A percentile compares a stretch with the other conserved stretches of the same genome.
Conservation (phyloP, 2,113 vertebrate species). For the Lophochroa leadbeateri region DNA sequence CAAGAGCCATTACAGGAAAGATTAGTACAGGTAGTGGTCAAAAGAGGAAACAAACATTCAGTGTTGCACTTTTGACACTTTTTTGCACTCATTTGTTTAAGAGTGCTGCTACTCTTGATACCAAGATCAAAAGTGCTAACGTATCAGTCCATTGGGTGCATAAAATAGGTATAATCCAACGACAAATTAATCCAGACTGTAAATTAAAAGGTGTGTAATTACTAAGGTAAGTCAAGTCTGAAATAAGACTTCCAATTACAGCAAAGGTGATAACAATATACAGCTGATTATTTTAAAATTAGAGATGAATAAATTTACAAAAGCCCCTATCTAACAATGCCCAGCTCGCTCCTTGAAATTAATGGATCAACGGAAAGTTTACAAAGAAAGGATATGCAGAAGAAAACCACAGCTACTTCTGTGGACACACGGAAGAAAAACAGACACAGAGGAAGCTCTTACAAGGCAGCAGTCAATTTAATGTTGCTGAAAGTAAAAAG, state of each 20-base stretch:
- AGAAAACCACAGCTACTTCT: background rate
- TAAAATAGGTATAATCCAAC: background rate
- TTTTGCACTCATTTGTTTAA: background rate
- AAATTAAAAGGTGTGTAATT: conserved; percentile 10
- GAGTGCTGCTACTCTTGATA: background rate
- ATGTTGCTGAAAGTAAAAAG: background rate
- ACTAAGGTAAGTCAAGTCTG: background rate
- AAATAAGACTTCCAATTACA: background rate
- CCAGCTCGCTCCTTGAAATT: background rate
- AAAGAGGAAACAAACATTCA: background rate
- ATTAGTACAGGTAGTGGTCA: background rate
- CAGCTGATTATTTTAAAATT: background rate
- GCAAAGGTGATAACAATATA: background rate
- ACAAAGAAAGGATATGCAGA: background rate
- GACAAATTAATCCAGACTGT: background rate
- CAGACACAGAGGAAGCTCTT: background rate
- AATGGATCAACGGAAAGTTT: background rate
- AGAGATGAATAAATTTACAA: background rate
- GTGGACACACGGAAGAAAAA: background rate
- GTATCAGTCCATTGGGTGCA: background rate
- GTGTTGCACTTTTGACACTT: background rate
- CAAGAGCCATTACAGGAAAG: background rate
- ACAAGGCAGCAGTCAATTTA: background rate
- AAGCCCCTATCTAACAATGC: background rate
- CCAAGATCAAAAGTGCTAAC: background rate